These are phyloP conservation scores for Chrysogorgia sp. DNA, from an alignment of 92 coral and sea anemone genomes.

Conservation along the genomic window DNA sequence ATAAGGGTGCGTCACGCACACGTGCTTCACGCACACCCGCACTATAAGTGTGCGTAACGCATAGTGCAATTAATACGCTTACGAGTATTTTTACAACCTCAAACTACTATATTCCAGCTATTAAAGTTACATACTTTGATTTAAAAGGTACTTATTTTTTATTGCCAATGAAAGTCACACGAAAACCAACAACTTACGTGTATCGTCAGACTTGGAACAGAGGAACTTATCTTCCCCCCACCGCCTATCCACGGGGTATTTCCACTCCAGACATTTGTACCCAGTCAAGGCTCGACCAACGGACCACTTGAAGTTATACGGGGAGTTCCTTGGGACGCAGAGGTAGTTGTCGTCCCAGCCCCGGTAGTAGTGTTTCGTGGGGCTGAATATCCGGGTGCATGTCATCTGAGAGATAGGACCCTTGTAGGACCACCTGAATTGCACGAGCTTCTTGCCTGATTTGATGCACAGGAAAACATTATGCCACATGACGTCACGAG, in stretches of 20 bases:
- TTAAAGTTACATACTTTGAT: too few species aligned
- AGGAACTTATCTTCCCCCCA: conserved; percentile 11
- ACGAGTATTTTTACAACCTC: too few species aligned
- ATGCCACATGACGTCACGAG: conserved; percentile 72
- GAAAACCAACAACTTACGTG: conserved; percentile 33
- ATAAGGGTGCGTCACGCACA: too few species aligned
- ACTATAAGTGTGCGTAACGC: too few species aligned
- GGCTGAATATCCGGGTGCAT: conserved; percentile 57
- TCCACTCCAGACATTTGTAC: conserved; percentile 59
- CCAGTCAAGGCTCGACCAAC: conserved; percentile 18
- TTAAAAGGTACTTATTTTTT: too few species aligned
- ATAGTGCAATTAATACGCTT: too few species aligned
- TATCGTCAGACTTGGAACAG: conserved; percentile 20
- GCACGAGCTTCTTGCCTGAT: conserved; percentile 56
- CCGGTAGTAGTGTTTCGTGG: conserved; percentile 29
- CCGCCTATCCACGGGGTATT: conserved; percentile 1
- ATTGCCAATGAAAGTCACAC: too few species aligned
- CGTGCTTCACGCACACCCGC: too few species aligned
- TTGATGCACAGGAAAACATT: conserved; percentile 66
- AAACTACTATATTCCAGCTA: too few species aligned
- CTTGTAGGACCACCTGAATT: conserved; percentile 65
- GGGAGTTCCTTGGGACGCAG: conserved; percentile 64
- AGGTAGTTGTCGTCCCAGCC: conserved; percentile 71
- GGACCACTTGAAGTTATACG: conserved; percentile 65
- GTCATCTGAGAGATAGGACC: conserved; percentile 58